Percentiles rank a stretch among this genome's conserved stretches.
phyloP scores from a whole-genome alignment of 1,140 invertebrate species.

The Diprion similis region DNA sequence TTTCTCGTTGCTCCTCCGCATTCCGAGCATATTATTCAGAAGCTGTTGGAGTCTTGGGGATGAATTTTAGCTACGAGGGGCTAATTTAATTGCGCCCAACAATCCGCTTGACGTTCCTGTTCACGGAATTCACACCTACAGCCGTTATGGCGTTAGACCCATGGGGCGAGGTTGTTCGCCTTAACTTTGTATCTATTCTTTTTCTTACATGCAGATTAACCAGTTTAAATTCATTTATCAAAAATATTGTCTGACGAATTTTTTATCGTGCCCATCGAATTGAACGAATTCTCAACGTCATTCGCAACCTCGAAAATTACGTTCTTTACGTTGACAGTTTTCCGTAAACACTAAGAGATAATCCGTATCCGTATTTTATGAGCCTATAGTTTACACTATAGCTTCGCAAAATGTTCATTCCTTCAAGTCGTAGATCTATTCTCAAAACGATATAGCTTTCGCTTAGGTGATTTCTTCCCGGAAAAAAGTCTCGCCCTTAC shows the following conservation, averaged over 20 bases:
- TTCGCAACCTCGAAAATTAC: too few relatives aligned
- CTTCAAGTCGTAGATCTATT: too few relatives aligned
- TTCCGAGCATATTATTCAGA: not conserved
- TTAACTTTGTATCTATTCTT: not conserved
- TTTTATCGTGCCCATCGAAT: not conserved
- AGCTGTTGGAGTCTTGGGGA: not conserved
- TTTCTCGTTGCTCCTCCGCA: not conserved
- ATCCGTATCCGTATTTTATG: too few relatives aligned
- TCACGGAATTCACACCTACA: not conserved
- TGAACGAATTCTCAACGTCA: too few relatives aligned
- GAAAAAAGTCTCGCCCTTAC: too few relatives aligned
- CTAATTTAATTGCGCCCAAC: not conserved
- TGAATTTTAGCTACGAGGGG: not conserved
- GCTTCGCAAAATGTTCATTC: too few relatives aligned
- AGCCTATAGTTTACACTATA: too few relatives aligned
- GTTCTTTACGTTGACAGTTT: too few relatives aligned
- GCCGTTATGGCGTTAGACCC: not conserved
- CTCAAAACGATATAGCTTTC: too few relatives aligned
- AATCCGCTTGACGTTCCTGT: conserved; percentile 1
- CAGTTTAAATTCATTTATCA: not conserved
- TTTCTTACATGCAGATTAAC: not conserved
- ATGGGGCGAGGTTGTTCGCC: not conserved
- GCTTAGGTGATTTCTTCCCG: too few relatives aligned
- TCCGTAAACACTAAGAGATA: too few relatives aligned
- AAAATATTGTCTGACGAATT: not conserved